Percentiles rank a stretch among this genome's conserved stretches.
Conservation (phyloP, 2,888 invertebrate genomes). For the Morpho deidamia region DNA sequence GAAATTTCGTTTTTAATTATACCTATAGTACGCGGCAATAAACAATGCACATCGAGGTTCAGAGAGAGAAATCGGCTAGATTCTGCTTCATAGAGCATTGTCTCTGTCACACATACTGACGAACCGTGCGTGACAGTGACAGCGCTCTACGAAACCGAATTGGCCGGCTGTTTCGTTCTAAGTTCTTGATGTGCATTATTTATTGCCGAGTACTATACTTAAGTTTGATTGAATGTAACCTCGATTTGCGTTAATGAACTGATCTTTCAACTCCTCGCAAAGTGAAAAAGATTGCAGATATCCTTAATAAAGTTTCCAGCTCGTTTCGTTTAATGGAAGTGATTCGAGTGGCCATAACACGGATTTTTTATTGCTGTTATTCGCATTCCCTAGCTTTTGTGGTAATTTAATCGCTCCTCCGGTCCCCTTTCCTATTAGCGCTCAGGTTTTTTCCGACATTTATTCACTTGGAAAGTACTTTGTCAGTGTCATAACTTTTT, state of each 20-base stretch:
- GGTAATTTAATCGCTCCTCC: conserved; percentile 61
- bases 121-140: too few relatives aligned
- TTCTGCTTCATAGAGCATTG: too few relatives aligned
- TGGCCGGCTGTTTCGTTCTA: too few relatives aligned
- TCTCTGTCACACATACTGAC: too few relatives aligned
- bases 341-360: conserved; percentile 57
- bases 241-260: conserved; percentile 11
- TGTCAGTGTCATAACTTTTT: conserved; percentile 14
- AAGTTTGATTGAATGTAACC: background rate
- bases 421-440: conserved; percentile 19
- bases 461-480: conserved; percentile 6
- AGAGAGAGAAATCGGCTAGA: too few relatives aligned
- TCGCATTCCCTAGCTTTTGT: conserved; percentile 47
- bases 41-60: too few relatives aligned
- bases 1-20: too few relatives aligned
- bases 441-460: conserved; percentile 13
- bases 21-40: too few relatives aligned
- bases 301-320: conserved; percentile 34
- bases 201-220: too few relatives aligned
- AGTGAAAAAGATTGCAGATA: conserved; percentile 30
- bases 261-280: conserved; percentile 28
- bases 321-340: conserved; percentile 40
- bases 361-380: conserved; percentile 50
- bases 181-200: too few relatives aligned
- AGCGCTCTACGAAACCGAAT: too few relatives aligned